These are phyloP conservation scores for Himalopsyche phryganea DNA, from an alignment of 1,140 invertebrate genomes.

Conservation along the genomic window DNA sequence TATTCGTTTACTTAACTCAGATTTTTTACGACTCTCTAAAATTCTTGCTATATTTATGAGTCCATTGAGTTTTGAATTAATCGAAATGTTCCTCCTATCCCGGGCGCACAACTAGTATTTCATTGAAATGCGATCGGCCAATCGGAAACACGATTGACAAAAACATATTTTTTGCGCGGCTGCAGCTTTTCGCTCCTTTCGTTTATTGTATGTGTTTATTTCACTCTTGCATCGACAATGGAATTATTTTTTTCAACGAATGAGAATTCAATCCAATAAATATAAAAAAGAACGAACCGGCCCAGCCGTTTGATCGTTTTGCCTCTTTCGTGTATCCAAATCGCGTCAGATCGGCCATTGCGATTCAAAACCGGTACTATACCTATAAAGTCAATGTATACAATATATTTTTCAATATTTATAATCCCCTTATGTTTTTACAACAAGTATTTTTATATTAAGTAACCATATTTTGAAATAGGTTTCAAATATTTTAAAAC, in stretches of 20 bases:
- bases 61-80: constrained; percentile 3
- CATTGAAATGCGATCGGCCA: constrained; percentile 17
- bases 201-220: constrained; percentile 14
- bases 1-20: no score
- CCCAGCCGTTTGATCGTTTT: background rate
- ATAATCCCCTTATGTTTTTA: no score
- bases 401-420: no score
- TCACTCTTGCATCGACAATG: constrained; percentile 12
- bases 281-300: constrained; percentile 3
- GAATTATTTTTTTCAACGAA: constrained; percentile 11
- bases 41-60: no score
- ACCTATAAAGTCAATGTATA: background rate
- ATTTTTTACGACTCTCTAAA: no score
- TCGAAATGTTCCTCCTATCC: constrained; percentile 15
- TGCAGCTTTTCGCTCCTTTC: constrained; percentile 9
- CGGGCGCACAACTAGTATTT: constrained; percentile 11
- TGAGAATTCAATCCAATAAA: constrained; percentile 16
- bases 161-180: constrained; percentile 26
- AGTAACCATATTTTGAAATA: no score
- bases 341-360: background rate
- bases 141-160: constrained; percentile 24
- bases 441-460: no score
- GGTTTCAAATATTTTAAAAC: no score
- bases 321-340: no score
- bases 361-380: background rate